Conservation (phyloP, 2,113 vertebrate species). For the Eretmochelys imbricata region DNA sequence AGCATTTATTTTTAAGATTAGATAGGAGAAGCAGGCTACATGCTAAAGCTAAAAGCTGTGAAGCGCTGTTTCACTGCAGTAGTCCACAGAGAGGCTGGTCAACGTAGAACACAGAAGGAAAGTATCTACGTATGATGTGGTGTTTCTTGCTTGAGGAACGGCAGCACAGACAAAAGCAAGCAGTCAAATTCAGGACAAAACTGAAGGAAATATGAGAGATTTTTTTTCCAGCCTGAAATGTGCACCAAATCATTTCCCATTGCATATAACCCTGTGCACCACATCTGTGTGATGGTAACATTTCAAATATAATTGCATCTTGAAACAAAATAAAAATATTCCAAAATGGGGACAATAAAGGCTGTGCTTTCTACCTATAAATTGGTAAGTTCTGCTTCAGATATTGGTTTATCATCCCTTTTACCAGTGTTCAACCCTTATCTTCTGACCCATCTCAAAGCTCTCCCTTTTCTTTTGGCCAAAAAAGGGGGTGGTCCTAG, state of each 20-base stretch:
- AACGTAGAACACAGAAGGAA: not conserved
- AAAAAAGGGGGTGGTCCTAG: not conserved
- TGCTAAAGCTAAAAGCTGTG: too few relatives aligned
- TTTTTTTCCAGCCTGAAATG: not conserved
- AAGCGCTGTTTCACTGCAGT: too few relatives aligned
- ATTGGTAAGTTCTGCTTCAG: not conserved
- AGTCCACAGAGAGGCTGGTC: too few relatives aligned
- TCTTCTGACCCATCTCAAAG: too few relatives aligned
- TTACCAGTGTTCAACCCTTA: not conserved
- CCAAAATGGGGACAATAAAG: not conserved
- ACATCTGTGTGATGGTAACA: not conserved
- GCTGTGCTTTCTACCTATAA: not conserved
- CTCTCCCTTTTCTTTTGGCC: too few relatives aligned
- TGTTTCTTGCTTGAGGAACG: not conserved
- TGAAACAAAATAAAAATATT: not conserved
- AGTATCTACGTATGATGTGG: not conserved
- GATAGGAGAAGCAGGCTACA: too few relatives aligned
- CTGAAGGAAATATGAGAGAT: not conserved
- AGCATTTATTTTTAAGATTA: too few relatives aligned
- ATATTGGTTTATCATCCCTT: not conserved
- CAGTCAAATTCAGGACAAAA: not conserved
- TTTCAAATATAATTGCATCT: not conserved
- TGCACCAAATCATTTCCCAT: not conserved
- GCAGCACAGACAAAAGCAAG: not conserved
- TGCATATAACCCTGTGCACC: not conserved